Percentiles rank a stretch among this genome's conserved stretches.
These are phyloP conservation scores for Germaria angustata DNA, from an alignment of 2,888 invertebrate species.

Conservation along the genomic window DNA sequence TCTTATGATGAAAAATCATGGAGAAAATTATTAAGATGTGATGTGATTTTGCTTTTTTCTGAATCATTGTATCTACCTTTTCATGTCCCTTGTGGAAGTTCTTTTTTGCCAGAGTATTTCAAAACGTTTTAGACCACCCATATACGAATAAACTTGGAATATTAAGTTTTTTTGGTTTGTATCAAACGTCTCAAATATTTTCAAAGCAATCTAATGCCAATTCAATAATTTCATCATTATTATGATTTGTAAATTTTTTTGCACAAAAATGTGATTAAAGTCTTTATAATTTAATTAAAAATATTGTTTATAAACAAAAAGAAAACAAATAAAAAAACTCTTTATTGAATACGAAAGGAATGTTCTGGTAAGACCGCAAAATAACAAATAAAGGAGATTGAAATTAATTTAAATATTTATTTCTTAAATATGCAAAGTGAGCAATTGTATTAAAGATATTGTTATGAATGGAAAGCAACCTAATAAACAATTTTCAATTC, in stretches of 20 bases:
- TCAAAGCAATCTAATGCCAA: neutral
- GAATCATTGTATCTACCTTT: too few relatives aligned
- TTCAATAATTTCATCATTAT: neutral
- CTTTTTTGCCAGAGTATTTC: too few relatives aligned
- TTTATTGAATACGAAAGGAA: conserved; percentile 1
- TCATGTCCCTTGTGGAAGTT: too few relatives aligned
- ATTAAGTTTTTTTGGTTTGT: neutral
- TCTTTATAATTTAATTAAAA: neutral
- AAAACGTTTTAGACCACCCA: neutral
- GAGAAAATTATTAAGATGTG: too few relatives aligned
- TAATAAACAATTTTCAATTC: neutral
- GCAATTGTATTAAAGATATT: neutral
- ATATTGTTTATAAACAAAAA: conserved; percentile 4
- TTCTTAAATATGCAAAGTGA: conserved; percentile 17
- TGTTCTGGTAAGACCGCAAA: conserved; percentile 27
- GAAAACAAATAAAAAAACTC: neutral
- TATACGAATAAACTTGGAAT: neutral
- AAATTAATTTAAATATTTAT: conserved; percentile 13
- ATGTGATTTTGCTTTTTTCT: too few relatives aligned
- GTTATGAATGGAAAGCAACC: neutral
- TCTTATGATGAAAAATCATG: too few relatives aligned
- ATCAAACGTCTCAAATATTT: neutral
- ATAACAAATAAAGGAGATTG: conserved; percentile 18
- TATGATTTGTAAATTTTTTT: neutral
- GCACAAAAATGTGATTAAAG: neutral